These are phyloP conservation scores for Acrossocheilus wenchowensis DNA, from an alignment of 2,797 vertebrate genomes.

Conservation along the genomic window DNA sequence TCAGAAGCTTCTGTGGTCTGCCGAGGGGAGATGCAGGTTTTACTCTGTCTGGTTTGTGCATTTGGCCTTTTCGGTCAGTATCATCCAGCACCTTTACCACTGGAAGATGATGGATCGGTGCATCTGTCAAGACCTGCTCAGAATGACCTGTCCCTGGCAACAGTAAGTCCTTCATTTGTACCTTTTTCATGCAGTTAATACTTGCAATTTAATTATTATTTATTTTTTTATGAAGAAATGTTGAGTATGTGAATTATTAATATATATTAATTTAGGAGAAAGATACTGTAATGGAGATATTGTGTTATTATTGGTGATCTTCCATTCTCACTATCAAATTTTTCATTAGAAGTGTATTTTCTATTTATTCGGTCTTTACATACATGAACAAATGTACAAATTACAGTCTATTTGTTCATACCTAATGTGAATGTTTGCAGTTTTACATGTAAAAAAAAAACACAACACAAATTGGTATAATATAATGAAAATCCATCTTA, in stretches of 20 bases:
- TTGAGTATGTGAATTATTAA: not conserved
- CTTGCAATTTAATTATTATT: not conserved
- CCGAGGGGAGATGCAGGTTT: conserved; percentile 69
- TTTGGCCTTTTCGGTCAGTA: conserved; percentile 59
- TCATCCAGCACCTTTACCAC: conserved; percentile 66
- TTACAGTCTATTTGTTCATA: not conserved
- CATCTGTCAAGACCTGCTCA: conserved; percentile 59
- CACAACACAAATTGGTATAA: not conserved
- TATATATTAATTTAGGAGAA: no score
- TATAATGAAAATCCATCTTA: not conserved
- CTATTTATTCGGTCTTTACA: not conserved
- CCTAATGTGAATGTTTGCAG: not conserved
- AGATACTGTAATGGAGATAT: not conserved
- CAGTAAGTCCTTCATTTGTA: conserved; percentile 75
- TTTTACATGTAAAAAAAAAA: not conserved
- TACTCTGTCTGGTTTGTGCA: conserved; percentile 66
- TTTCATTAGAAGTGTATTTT: not conserved
- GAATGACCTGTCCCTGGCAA: conserved; percentile 74
- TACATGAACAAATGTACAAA: not conserved
- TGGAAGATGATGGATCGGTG: conserved; percentile 57
- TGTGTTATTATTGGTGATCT: not conserved
- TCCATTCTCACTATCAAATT: not conserved
- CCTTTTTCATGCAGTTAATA: not conserved
- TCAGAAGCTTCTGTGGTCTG: conserved; percentile 54
- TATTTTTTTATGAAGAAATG: not conserved